Base-by-base conservation (phyloP, 1,140 invertebrate species). In the Heliconius himera region DNA sequence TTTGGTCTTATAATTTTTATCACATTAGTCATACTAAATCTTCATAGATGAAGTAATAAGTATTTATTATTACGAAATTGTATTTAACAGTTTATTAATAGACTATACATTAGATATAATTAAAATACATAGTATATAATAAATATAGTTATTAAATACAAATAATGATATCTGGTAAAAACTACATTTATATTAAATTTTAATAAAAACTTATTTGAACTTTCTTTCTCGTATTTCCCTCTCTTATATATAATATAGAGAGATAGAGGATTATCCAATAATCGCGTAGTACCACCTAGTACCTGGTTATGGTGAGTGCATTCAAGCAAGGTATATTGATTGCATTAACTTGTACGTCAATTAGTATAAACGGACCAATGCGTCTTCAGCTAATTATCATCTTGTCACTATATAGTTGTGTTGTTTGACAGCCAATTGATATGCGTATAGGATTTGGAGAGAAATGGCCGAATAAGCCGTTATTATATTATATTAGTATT, bases 291-390 rank as follows among this genome's bases (percentile, higher is more conserved):
- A n/a, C n/a, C n/a, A 29, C 60, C 22, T 66, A 29, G 22, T 66
- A 26, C 56, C 56, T 66, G 56, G 83, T 84, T 84, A 82, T 82
- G 77, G 83, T 85, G 86, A 86, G 82, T 79, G 83, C 82, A 83
- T 90, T 88, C 89, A 84, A 86, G 81, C 81, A 83, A 85, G 85
- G 87, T 86, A 84, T 91, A 93, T 91, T 93, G 92, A 93, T 93
- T 92, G 92, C 89, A 82, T 93, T 93, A 92, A 87, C 92, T 84
- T 93, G 92, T 93, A 90, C 85, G 91, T 93, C 92, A 93, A 93
- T 93, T 93, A 93, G 87, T 88, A 90, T 91, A 85, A 86, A 85
- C 89, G 89, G 83, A 85, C 85, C 90, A 89, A 92, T 93, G 91
- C 85, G 92, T 91, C 91, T 93, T 93, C 87, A 83, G 85, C 88